Base-by-base conservation (phyloP, 1,140 invertebrate species). In the Chrysomallon squamiferum region DNA sequence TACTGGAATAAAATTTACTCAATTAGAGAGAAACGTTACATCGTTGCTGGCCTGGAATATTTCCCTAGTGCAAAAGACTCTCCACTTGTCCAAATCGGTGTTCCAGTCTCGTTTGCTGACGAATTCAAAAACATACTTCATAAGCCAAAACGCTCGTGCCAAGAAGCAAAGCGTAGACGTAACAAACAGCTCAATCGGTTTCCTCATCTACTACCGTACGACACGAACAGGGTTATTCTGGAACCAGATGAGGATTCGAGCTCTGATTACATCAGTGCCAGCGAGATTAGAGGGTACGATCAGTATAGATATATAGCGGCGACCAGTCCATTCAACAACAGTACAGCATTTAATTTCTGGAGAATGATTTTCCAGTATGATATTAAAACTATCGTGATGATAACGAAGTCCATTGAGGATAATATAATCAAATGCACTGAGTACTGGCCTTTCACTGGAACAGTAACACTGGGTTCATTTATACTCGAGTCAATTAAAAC, bases 191-290 rank as follows among this genome's bases (percentile, higher is more conserved):
- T 76, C 35, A 85, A 85, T 68, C 68, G 83, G 15, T 84, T 85
- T 54, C 71, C 73, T 25, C 78, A 85, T 52, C 59, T 85, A 2
- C 67, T 84, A 27, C 75, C 84, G 0, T 85, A 84, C 63, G 84
- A 85, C 58, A 81, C 84, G 56, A 81, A 72, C 18, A 49, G 78
- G 15, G 81, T 84, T 1, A 58, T 74, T 13, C 65, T 83, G 15
- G 43, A 64, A 7, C 65, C 65, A 2, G 75, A 77, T 58, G 52
- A 45, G 7, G 72, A 72, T 45, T 72, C 68, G 2, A 86, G 83
- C 76, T 83, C 86, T 68, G 96, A 99, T 83, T 99, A 99, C 79
- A 98, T 99, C 69, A 99, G 99, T 86, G 96, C 97, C 20, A 99
- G 75, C 66, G 83, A 75, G 67, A 72, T 85, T 6, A 66, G 76